Conservation (phyloP, 2,888 invertebrate genomes). For the Chouioia cunea region DNA sequence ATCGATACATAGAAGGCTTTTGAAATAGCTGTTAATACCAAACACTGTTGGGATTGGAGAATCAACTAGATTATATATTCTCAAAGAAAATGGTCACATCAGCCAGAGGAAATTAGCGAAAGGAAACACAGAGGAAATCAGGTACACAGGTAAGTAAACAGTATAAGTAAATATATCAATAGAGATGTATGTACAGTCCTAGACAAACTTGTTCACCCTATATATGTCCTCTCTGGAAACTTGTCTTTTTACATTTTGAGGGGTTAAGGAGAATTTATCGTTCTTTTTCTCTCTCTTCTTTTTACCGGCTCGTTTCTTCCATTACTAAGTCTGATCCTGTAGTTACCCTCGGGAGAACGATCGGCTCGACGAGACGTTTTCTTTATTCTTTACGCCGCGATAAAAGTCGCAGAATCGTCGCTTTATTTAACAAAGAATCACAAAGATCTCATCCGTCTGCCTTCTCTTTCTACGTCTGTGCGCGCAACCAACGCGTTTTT, state of each 20-base stretch:
- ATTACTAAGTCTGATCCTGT: slow-evolving; percentile 44
- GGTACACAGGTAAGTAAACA: too few relatives aligned
- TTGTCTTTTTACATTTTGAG: slow-evolving; percentile 16
- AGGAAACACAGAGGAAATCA: too few relatives aligned
- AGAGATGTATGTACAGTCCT: too few relatives aligned
- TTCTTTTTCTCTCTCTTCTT: slow-evolving; percentile 26
- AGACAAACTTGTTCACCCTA: too few relatives aligned
- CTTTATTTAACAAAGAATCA: slow-evolving; percentile 47
- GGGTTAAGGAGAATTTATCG: neutral
- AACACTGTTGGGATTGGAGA: too few relatives aligned
- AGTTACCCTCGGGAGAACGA: slow-evolving; percentile 44
- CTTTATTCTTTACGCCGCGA: slow-evolving; percentile 31
- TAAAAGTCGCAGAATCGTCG: slow-evolving; percentile 36
- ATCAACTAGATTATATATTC: too few relatives aligned
- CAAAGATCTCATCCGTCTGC: slow-evolving; percentile 25
- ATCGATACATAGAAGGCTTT: too few relatives aligned
- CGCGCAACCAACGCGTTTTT: slow-evolving; percentile 13
- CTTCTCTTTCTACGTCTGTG: slow-evolving; percentile 13
- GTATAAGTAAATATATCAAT: too few relatives aligned
- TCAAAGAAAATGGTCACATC: too few relatives aligned
- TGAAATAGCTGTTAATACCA: too few relatives aligned
- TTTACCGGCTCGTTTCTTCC: slow-evolving; percentile 30
- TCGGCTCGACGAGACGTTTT: slow-evolving; percentile 24
- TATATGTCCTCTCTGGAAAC: too few relatives aligned
- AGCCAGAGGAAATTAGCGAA: too few relatives aligned